Evolutionary conservation across 2,888 invertebrate genomes (phyloP).

Genomic region (Pyralis farinalis): DNA sequence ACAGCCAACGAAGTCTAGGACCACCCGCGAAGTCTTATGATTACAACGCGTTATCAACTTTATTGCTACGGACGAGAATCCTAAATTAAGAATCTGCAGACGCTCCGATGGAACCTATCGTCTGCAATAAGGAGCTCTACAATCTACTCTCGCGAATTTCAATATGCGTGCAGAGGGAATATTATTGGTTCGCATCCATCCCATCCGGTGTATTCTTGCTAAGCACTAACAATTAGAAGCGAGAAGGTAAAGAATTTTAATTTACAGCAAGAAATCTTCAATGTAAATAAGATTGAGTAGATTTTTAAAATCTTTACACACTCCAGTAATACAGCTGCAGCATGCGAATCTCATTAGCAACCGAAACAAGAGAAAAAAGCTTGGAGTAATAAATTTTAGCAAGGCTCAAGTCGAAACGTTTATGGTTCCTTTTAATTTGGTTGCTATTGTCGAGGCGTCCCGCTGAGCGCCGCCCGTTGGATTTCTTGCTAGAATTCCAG

Average conservation of each 20-base stretch:
- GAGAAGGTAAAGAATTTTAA: constrained; percentile 37
- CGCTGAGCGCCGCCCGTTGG: constrained; percentile 65
- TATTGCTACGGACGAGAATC: constrained; percentile 59
- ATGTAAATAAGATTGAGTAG: constrained; percentile 38
- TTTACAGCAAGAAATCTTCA: constrained; percentile 37
- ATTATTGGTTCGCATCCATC: constrained; percentile 35
- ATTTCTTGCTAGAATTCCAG: constrained; percentile 74
- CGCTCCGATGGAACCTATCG: constrained; percentile 42
- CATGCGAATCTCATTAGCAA: constrained; percentile 78
- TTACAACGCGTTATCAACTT: constrained; percentile 62
- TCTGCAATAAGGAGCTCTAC: constrained; percentile 58
- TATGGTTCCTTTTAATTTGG: constrained; percentile 80
- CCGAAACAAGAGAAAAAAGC: constrained; percentile 71
- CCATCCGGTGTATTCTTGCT: constrained; percentile 31
- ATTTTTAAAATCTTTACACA: constrained; percentile 54
- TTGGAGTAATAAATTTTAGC: constrained; percentile 76
- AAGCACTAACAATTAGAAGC: constrained; percentile 42
- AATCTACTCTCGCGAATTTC: constrained; percentile 58
- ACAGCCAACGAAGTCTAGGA: constrained; percentile 65
- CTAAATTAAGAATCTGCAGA: constrained; percentile 39
- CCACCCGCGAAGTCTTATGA: constrained; percentile 68
- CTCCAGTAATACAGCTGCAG: constrained; percentile 67
- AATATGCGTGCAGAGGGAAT: constrained; percentile 49
- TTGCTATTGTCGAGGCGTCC: constrained; percentile 75
- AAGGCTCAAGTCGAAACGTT: constrained; percentile 75